Percentiles rank a stretch among this genome's conserved stretches.
phyloP scores from a whole-genome alignment of 2,113 vertebrate genomes.

The Candoia aspera region DNA sequence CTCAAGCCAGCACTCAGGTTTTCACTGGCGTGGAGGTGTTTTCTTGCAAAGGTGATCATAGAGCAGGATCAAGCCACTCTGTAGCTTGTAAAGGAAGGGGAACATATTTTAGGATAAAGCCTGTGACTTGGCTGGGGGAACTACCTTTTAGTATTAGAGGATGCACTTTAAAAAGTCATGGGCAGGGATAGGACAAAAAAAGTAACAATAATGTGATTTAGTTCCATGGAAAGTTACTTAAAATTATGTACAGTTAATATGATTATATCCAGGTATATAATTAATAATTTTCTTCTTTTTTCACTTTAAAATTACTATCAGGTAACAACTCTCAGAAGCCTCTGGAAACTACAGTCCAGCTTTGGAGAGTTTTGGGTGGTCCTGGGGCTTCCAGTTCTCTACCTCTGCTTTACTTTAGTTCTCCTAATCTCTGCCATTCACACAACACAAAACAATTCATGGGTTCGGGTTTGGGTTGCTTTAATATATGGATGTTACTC shows the following conservation, averaged over 20 bases:
- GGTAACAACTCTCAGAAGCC: not conserved
- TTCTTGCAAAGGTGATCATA: not conserved
- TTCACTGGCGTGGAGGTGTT: not conserved
- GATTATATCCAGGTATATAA: not conserved
- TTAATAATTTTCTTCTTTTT: not conserved
- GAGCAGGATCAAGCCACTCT: not conserved
- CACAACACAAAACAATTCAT: not conserved
- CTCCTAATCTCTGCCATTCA: not conserved
- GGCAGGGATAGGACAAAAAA: not conserved
- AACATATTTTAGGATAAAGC: not conserved
- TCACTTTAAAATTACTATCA: not conserved
- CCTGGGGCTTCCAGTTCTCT: not conserved
- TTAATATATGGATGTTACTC: not conserved
- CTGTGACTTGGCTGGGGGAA: not conserved
- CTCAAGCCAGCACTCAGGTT: not conserved
- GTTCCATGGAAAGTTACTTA: not conserved
- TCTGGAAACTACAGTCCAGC: not conserved
- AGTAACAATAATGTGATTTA: not conserved
- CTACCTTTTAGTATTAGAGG: not conserved
- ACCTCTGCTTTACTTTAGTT: not conserved
- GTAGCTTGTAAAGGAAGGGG: not conserved
- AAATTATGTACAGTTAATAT: not conserved
- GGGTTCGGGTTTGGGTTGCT: not conserved
- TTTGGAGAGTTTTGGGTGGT: not conserved
- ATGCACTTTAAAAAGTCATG: not conserved